Evolutionary conservation across 1,140 invertebrate genomes (phyloP), one percentile per base, ranked within the genome.

Genomic region (Globodera ellingtonae): DNA sequence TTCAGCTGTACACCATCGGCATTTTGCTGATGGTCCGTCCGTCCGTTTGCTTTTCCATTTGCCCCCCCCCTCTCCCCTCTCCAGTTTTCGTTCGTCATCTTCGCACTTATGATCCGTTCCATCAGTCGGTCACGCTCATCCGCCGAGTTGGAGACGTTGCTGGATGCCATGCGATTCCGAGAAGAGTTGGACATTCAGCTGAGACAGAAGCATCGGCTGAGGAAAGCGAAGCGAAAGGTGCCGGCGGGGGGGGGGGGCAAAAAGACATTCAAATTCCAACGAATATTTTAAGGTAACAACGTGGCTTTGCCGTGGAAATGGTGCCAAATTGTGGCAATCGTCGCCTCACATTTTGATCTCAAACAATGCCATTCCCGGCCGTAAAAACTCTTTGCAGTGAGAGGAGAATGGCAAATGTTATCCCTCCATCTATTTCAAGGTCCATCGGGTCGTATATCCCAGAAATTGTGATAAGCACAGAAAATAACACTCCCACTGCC

Each of bases 181-280:
- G 83, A 84, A 79, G 83, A 84, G 59, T 72, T 84, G 15, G 83
- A 84, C 72, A 46, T 79, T 67, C 69, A 84, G 46, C 72, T 81
- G 73, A 8, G 83, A n/a, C 83, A 84, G 48, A 84, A 84, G 70
- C 70, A 78, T 75, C 79, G 81, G 44, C 71, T 84, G 50, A 70
- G 83, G 72, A 84, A 85, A 72, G 83, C 83, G n/a, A 84, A 84
- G 76, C 77, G 79, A 47, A 84, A 84, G 35, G 83, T 85, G 72
- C 7, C 21, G 44, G 6, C 35, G 56, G 62, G 13, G 59, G 21
- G 2, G 56, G 62, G 13, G 59, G 21, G 2, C 15, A 35, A 15
- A 15, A 48, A 47, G 8, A 81, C 13, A 50, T 67, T 47, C n/a
- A 18, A 67, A 71, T 72, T 74, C n/a, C 56, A 71, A 13, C n/a